Conservation (phyloP, 2,888 invertebrate genomes). For the Eugnorisma glareosa region DNA sequence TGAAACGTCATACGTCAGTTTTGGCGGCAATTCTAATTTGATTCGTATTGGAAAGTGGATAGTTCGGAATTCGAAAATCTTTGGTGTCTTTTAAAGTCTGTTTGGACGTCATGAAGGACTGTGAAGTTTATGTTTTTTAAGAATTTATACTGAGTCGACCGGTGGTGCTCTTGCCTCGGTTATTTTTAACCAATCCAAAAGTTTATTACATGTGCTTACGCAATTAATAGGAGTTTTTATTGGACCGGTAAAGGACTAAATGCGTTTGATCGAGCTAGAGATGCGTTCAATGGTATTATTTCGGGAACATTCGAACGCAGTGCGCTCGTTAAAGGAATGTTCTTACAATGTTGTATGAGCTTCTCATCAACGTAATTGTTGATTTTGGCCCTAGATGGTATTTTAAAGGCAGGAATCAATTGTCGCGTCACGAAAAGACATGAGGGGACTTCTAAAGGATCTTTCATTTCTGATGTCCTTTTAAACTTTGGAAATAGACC, state of each 20-base stretch:
- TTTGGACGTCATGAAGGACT: slow-evolving; percentile 66
- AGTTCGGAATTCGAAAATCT: slow-evolving; percentile 73
- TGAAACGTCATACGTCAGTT: slow-evolving; percentile 81
- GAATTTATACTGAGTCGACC: slow-evolving; percentile 85
- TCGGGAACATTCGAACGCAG: slow-evolving; percentile 68
- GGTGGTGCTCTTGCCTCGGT: slow-evolving; percentile 81
- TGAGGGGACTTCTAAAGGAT: background rate
- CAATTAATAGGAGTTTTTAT: slow-evolving; percentile 90
- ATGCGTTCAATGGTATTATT: slow-evolving; percentile 73
- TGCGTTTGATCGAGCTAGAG: slow-evolving; percentile 82
- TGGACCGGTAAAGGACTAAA: slow-evolving; percentile 88
- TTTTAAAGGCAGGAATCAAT: slow-evolving; percentile 14
- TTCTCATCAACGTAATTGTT: slow-evolving; percentile 63
- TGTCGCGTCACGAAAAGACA: slow-evolving; percentile 32
- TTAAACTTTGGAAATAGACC: background rate
- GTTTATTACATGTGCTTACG: slow-evolving; percentile 89
- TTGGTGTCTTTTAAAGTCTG: slow-evolving; percentile 64
- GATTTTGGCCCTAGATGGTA: slow-evolving; percentile 35
- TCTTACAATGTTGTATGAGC: slow-evolving; percentile 54
- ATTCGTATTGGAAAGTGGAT: slow-evolving; percentile 79
- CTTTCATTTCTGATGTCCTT: slow-evolving; percentile 2
- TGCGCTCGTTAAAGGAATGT: slow-evolving; percentile 57
- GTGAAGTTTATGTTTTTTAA: slow-evolving; percentile 89
- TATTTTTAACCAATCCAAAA: slow-evolving; percentile 89
- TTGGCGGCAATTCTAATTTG: slow-evolving; percentile 81